Evolutionary conservation across 30 jellyfish, hydroid and myxozoan species (phyloP).

Genomic region (Hydra vulgaris): DNA sequence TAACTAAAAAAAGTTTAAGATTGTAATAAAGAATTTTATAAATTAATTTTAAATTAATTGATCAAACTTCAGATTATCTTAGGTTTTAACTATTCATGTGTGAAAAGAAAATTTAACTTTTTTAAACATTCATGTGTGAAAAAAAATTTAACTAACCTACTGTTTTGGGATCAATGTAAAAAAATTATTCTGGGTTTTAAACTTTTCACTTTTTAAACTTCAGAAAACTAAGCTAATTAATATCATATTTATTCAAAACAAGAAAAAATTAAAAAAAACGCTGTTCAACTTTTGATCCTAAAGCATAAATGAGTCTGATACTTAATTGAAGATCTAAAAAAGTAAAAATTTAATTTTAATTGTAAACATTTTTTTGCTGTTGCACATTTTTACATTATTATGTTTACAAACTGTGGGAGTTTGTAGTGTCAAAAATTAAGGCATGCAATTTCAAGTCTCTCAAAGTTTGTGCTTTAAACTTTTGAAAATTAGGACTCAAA

Average conservation of each 20-base stretch:
- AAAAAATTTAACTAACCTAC: no score
- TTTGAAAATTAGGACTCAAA: no score
- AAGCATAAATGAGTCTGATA: neutral
- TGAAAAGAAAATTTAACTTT: neutral
- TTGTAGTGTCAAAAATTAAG: no score
- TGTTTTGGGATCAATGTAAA: neutral
- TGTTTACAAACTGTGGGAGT: no score
- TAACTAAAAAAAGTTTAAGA: neutral
- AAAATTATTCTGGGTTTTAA: neutral
- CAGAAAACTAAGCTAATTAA: neutral
- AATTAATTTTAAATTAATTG: neutral
- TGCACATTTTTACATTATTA: no score
- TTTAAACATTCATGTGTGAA: no score
- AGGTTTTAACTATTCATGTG: neutral
- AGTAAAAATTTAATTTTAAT: no score
- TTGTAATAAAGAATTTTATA: neutral
- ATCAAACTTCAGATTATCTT: no score
- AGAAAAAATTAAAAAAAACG: neutral
- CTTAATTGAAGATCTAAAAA: no score
- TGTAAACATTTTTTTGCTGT: no score
- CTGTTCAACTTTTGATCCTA: neutral
- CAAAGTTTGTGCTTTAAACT: no score
- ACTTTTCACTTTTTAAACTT: neutral
- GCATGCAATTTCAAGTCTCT: no score
- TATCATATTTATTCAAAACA: neutral